Percentiles rank a stretch among this genome's conserved stretches.
Conservation (phyloP, 2,888 invertebrate species). For the Pheosia tremula region DNA sequence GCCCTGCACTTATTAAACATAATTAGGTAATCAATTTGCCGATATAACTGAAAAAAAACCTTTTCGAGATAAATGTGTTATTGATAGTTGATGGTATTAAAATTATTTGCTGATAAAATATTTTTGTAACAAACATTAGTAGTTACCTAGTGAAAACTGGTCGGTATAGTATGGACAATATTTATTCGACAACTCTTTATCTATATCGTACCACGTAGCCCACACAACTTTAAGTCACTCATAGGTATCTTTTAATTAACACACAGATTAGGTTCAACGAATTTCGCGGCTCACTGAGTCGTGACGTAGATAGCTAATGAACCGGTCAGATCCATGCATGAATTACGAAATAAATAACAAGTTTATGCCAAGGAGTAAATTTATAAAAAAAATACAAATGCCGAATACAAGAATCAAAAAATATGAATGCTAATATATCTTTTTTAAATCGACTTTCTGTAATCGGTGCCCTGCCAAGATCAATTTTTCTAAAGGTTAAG, state of each 20-base stretch:
- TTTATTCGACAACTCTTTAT: background rate
- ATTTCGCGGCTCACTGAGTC: background rate
- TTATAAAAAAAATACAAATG: too few relatives aligned
- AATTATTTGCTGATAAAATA: too few relatives aligned
- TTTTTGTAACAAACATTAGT: background rate
- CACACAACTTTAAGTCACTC: background rate
- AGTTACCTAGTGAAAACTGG: background rate
- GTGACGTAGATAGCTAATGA: background rate
- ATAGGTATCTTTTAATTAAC: conserved; percentile 17
- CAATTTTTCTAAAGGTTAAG: too few relatives aligned
- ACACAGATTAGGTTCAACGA: conserved; percentile 8
- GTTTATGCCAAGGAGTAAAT: too few relatives aligned
- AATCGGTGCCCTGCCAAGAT: too few relatives aligned
- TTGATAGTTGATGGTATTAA: too few relatives aligned
- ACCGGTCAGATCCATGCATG: background rate
- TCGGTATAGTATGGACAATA: background rate
- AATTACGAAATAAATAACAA: too few relatives aligned
- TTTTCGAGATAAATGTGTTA: too few relatives aligned
- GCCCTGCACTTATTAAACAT: conserved; percentile 1
- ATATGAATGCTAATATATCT: too few relatives aligned
- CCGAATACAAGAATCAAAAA: too few relatives aligned
- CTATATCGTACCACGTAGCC: background rate
- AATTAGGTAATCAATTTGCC: background rate
- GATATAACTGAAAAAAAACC: too few relatives aligned
- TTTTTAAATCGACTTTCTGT: too few relatives aligned